phyloP scores from a whole-genome alignment of 2,113 vertebrate species.

The Tychaedon coryphoeus region DNA sequence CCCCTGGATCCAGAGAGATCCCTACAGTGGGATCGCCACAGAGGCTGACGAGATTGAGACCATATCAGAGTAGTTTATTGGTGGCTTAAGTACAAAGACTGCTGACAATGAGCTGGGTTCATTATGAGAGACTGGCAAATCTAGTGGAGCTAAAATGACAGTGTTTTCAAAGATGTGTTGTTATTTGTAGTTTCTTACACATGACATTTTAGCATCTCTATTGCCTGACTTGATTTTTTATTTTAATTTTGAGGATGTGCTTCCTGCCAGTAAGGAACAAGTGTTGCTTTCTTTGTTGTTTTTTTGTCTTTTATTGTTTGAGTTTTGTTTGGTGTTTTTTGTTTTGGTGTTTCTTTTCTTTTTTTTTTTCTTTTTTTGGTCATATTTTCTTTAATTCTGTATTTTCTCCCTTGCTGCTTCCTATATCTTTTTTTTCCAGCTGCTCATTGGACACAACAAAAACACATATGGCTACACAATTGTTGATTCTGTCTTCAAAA shows the following conservation, averaged over 20 bases:
- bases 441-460: not conserved
- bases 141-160: not conserved
- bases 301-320: not conserved
- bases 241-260: not conserved
- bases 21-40: rapidly evolving
- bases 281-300: not conserved
- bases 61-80: not conserved
- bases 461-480: not conserved
- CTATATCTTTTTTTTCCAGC: not conserved
- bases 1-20: not conserved
- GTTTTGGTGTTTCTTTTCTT: not conserved
- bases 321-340: too few species aligned
- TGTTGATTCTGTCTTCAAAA: constrained; percentile 9
- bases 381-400: not conserved
- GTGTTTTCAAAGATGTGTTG: not conserved
- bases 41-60: not conserved
- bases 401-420: not conserved
- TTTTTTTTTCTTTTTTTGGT: not conserved
- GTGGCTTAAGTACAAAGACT: not conserved
- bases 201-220: not conserved
- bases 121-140: not conserved
- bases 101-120: not conserved
- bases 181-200: not conserved
- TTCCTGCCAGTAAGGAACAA: not conserved
- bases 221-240: not conserved